Base-by-base conservation (phyloP, 2,113 vertebrate species). In the Menidia beryllina region DNA sequence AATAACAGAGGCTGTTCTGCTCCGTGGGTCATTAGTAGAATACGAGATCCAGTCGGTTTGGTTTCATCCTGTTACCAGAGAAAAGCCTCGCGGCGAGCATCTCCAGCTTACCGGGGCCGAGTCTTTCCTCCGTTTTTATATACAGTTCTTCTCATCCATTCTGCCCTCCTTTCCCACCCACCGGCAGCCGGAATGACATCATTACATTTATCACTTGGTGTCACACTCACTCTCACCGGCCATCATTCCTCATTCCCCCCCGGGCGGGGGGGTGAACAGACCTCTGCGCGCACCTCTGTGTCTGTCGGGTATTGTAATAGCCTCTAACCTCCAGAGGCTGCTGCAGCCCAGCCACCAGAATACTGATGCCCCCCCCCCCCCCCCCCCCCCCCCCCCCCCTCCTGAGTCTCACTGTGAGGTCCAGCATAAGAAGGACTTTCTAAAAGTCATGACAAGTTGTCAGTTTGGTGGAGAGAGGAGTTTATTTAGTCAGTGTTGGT, bases 191-290 rank as follows among this genome's bases (percentile, higher is more conserved):
- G 60, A 56, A 71, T 84, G 69, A 84, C 79, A 82, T 91, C 60
- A 83, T 67, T 67, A 65, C 79, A 87, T 79, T 83, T 68, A 86
- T 85, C 86, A 85, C 54, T 27, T 30, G 73, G 51, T 79, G 81
- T 88, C 69, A 79, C 84, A 82, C 77, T 72, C 45, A 54, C 26
- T 87, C 77, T 75, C 71, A 85, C 80, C 83, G 85, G 77, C 71
- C 84, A 91, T 88, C 83, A 70, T 77, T 86, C 74, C 64, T 81
- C 39, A 23, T 71, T 74, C 75, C 86, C 86, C 2, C 64, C n/a
- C n/a, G n/a, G n/a, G n/a, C n/a, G n/a, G n/a, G 62, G 75, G 83
- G 74, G 51, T 59, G 63, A 57, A 15, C 56, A 58, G 72, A 85
- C 69, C 69, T 45, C 24, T 30, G 12, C 75, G 73, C 39, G 48